phyloP scores from a whole-genome alignment of 2,113 vertebrate genomes.

The Himantopus leucocephalus region DNA sequence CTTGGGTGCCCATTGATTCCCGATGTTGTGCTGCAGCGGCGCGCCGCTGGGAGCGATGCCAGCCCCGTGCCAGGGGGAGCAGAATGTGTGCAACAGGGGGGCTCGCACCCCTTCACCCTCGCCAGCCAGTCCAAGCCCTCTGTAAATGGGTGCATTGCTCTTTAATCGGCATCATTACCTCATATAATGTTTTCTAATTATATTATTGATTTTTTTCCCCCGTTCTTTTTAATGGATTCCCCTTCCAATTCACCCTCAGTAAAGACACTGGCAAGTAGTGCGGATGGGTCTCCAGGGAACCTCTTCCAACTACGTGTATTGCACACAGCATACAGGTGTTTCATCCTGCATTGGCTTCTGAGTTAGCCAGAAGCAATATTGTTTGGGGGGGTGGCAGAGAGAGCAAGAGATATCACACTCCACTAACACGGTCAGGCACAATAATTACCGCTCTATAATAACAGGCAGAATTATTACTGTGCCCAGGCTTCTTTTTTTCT shows the following conservation, averaged over 20 bases:
- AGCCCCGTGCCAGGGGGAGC: background rate
- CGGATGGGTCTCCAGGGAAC: conserved; percentile 30
- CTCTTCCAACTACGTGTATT: background rate
- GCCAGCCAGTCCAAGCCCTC: background rate
- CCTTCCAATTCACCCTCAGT: conserved; percentile 51
- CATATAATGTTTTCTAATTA: conserved; percentile 75
- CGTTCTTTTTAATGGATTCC: conserved; percentile 71
- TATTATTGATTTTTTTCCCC: conserved; percentile 63
- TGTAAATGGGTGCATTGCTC: conserved; percentile 19
- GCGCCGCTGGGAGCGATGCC: background rate
- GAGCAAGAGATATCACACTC: background rate
- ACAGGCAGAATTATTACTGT: background rate
- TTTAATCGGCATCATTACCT: conserved; percentile 65
- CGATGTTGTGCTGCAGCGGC: background rate
- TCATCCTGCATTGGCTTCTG: background rate
- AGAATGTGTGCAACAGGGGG: background rate
- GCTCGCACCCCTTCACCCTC: background rate
- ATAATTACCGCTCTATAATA: background rate
- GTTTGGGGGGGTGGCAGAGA: background rate
- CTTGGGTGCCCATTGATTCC: fast-evolving
- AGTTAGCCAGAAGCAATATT: conserved; percentile 6
- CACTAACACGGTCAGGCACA: background rate
- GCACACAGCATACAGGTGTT: conserved; percentile 45
- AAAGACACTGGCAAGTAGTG: conserved; percentile 37
- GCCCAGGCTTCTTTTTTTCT: background rate